Conservation (phyloP, 2,797 vertebrate genomes). For the Argentina silus region DNA sequence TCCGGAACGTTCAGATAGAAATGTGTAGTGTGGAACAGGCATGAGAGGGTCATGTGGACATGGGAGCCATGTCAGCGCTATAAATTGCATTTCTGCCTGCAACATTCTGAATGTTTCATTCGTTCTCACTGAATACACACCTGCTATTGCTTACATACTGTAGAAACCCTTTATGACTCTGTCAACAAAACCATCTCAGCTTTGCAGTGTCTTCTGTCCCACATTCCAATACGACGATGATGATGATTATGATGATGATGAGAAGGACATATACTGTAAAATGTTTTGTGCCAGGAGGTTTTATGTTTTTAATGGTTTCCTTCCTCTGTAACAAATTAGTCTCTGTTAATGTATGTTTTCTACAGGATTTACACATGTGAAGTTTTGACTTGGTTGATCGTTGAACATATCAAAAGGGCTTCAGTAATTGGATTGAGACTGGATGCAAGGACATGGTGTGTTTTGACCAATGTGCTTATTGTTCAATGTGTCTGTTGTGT, state of each 20-base stretch:
- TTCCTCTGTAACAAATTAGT: not conserved
- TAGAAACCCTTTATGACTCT: not conserved
- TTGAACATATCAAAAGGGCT: not conserved
- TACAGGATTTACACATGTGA: not conserved
- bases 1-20: too few species aligned
- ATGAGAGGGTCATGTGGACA: too few species aligned
- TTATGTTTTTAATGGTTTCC: not conserved
- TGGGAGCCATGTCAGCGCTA: too few species aligned
- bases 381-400: not conserved
- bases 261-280: not conserved
- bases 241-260: not conserved
- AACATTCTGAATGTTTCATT: not conserved
- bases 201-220: constrained; percentile 2
- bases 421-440: constrained; percentile 3
- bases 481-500: not conserved
- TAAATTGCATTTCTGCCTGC: not conserved
- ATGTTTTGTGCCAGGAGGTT: constrained; percentile 3
- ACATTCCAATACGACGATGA: not conserved
- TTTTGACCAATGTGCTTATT: not conserved
- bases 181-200: not conserved
- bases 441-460: not conserved
- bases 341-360: not conserved
- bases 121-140: not conserved
- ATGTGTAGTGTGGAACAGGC: too few species aligned
- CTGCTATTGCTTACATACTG: not conserved